Conservation (phyloP, 2,113 vertebrate genomes). For the Hemiscyllium ocellatum region DNA sequence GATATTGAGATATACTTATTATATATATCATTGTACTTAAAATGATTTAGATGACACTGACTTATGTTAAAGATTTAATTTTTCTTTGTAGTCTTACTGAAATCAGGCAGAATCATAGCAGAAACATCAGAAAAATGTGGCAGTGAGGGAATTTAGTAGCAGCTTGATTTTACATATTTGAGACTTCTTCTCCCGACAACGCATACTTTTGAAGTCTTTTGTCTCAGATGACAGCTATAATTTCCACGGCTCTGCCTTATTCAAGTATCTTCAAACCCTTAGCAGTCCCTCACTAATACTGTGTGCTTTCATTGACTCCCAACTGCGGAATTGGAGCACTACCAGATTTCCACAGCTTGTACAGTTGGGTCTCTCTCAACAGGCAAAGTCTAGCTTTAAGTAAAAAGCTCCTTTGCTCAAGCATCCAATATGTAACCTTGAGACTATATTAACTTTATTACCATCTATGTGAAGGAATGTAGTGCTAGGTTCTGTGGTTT, state of each 20-base stretch:
- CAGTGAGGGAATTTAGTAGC: background rate
- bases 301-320: background rate
- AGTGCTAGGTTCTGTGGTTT: background rate
- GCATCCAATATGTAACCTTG: background rate
- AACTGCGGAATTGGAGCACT: background rate
- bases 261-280: background rate
- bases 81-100: background rate
- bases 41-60: background rate
- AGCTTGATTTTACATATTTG: background rate
- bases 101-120: background rate
- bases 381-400: background rate
- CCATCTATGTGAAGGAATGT: background rate
- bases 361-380: background rate
- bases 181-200: background rate
- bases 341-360: background rate
- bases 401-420: background rate
- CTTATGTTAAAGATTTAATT: background rate
- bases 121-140: background rate
- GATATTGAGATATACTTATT: background rate
- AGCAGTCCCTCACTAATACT: background rate
- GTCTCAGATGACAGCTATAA: background rate
- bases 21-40: background rate
- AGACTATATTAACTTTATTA: background rate
- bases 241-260: background rate
- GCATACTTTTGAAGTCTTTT: background rate